A percentile compares a stretch with the other conserved stretches of the same genome.
Conservation (phyloP, 2,888 invertebrate genomes). For the Hoplodrina blanda region DNA sequence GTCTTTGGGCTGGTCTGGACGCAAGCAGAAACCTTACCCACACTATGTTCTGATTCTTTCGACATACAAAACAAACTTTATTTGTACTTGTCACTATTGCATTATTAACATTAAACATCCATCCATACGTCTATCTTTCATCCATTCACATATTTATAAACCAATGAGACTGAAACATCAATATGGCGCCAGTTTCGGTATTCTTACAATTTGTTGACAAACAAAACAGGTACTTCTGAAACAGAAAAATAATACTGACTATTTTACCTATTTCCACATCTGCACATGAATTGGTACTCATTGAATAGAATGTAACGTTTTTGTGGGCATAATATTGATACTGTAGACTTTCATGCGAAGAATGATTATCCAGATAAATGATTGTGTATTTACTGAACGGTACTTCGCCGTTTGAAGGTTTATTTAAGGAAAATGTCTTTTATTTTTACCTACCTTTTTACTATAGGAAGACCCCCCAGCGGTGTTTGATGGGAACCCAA, state of each 20-base stretch:
- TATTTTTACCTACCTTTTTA: slow-evolving; percentile 37
- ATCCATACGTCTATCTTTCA: no score
- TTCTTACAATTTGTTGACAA: neutral
- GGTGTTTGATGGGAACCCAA: slow-evolving; percentile 16
- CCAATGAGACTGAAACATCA: no score
- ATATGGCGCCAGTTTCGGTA: no score
- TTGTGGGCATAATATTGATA: slow-evolving; percentile 61
- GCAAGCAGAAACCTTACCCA: no score
- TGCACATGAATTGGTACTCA: slow-evolving; percentile 10
- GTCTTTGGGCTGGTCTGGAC: no score
- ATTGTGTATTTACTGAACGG: slow-evolving; percentile 53
- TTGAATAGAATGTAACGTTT: slow-evolving; percentile 48
- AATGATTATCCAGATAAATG: slow-evolving; percentile 62
- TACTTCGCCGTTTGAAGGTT: slow-evolving; percentile 43
- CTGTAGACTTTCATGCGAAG: slow-evolving; percentile 56
- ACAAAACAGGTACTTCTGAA: neutral
- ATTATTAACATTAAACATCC: neutral
- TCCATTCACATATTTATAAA: neutral
- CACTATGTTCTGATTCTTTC: no score
- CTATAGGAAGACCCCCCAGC: slow-evolving; percentile 38
- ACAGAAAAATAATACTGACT: neutral
- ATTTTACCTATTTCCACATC: slow-evolving; percentile 45
- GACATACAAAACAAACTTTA: no score
- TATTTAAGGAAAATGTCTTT: slow-evolving; percentile 39
- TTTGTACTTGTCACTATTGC: neutral